Evolutionary conservation across 2,888 invertebrate species (phyloP), one percentile per base, ranked within the genome.

Genomic region (Drosophila putrida): DNA sequence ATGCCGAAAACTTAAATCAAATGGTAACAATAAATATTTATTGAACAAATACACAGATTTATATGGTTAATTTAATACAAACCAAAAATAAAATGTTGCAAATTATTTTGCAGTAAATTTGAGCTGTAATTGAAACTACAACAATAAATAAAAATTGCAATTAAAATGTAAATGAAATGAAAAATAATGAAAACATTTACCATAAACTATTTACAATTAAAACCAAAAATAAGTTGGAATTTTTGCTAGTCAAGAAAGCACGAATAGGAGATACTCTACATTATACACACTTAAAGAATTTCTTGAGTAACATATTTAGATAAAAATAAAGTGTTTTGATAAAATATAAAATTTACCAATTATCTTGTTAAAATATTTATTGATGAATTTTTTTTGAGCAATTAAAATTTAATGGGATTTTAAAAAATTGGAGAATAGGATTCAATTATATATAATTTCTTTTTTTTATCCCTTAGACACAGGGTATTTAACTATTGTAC

Each of bases 41-140:
- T 57, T 13, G 10, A 25, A 41, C 27, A 57, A 38, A 57, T 27
- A 38, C 35, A 44, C 4, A 6, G 39, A 38, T 41, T 51, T 27
- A 53, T 38, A 47, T 36, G 2, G 20, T 50, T 58, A 38, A 63
- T 41, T 25, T 25, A 62, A 55, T 33, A 38, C 36, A 58, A 54
- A 64, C 38, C 36, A 1, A 38, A 62, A 6, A 28, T 10, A 55
- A 49, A 59, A 60, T 50, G 35, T 38, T 54, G 44, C 25, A 64
- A 63, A 47, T 71, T 84, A 82, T 71, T 75, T 77, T 62, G 66
- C 64, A 69, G 41, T 46, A 69, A 54, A 68, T 72, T 78, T 75
- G 55, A 69, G 70, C 59, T 70, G 71, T 57, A 76, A 81, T 78
- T 76, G 60, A 68, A 72, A 59, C 55, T 59, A 61, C n/a, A 39